Conservation (phyloP, 2,888 invertebrate genomes). For the Drosophila pseudotalamancana region DNA sequence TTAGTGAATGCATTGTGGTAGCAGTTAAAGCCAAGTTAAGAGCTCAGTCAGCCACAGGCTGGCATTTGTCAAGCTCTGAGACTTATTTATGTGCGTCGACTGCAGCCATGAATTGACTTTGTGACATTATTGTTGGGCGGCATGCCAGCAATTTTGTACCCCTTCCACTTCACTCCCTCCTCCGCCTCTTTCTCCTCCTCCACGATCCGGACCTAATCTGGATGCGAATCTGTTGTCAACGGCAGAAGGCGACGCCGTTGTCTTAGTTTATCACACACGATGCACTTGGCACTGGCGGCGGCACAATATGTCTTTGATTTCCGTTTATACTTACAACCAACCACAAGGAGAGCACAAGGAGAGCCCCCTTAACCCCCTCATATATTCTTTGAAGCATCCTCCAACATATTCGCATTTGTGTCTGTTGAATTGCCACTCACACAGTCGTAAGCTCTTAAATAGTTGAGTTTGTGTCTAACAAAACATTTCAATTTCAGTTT, state of each 20-base stretch:
- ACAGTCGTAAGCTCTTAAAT: background rate
- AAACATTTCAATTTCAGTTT: background rate
- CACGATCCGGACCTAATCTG: conserved; percentile 44
- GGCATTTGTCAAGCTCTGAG: conserved; percentile 47
- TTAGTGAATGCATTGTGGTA: conserved; percentile 51
- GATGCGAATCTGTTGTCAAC: conserved; percentile 53
- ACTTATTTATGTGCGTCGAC: conserved; percentile 75
- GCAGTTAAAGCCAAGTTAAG: background rate
- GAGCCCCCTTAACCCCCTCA: background rate
- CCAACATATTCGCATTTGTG: conserved; percentile 8
- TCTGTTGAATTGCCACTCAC: conserved; percentile 19
- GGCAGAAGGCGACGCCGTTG: conserved; percentile 51
- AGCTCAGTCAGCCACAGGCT: conserved; percentile 6
- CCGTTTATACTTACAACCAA: conserved; percentile 55
- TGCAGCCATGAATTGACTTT: conserved; percentile 72
- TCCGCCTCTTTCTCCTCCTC: too few relatives aligned
- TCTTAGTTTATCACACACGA: conserved; percentile 56
- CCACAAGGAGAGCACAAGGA: conserved; percentile 41
- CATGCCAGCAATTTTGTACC: conserved; percentile 29
- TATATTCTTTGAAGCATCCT: conserved; percentile 22
- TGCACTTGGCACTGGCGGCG: conserved; percentile 63
- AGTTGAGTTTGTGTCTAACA: background rate
- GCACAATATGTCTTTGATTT: conserved; percentile 74
- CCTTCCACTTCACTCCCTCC: background rate
- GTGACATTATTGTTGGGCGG: conserved; percentile 48